Percentiles rank a stretch among this genome's conserved stretches.
Evolutionary conservation across 2,888 invertebrate species (phyloP).

Genomic region (Galerucella nymphaeae): DNA sequence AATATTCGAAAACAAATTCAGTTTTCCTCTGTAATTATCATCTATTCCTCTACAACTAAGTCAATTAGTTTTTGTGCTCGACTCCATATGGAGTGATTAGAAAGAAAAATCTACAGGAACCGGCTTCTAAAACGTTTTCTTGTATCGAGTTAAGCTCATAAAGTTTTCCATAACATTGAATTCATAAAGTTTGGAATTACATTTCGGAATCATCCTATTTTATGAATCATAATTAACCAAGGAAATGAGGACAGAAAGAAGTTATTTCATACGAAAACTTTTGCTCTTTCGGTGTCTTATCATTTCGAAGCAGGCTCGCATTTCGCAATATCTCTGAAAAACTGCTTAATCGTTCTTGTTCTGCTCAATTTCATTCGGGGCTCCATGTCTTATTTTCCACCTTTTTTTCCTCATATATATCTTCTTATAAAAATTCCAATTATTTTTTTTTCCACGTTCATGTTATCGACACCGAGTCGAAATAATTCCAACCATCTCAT

Average conservation of each 20-base stretch:
- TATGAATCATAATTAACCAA: constrained; percentile 27
- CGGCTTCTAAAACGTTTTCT: background rate
- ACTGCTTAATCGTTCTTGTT: constrained; percentile 32
- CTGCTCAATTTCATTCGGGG: constrained; percentile 21
- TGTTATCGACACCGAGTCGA: constrained; percentile 2
- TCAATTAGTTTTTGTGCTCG: too few species aligned
- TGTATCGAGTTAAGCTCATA: background rate
- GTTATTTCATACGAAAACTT: constrained; percentile 17
- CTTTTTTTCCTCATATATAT: constrained; percentile 3
- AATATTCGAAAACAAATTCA: too few species aligned
- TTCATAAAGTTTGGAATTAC: constrained; percentile 9
- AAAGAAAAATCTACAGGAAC: too few species aligned
- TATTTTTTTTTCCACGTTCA: constrained; percentile 11
- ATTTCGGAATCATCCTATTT: constrained; percentile 5
- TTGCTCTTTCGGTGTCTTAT: constrained; percentile 25
- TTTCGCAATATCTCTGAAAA: constrained; percentile 23
- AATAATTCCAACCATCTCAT: background rate
- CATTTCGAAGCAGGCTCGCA: constrained; percentile 21
- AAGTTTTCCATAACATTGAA: background rate
- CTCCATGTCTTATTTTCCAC: constrained; percentile 11
- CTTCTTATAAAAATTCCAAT: background rate
- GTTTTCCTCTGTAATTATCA: too few species aligned
- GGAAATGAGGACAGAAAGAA: constrained; percentile 16
- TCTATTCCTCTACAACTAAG: too few species aligned
- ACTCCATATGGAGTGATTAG: too few species aligned